These are phyloP conservation scores for Centropus bengalensis DNA, from an alignment of 2,113 vertebrate species.

Conservation along the genomic window DNA sequence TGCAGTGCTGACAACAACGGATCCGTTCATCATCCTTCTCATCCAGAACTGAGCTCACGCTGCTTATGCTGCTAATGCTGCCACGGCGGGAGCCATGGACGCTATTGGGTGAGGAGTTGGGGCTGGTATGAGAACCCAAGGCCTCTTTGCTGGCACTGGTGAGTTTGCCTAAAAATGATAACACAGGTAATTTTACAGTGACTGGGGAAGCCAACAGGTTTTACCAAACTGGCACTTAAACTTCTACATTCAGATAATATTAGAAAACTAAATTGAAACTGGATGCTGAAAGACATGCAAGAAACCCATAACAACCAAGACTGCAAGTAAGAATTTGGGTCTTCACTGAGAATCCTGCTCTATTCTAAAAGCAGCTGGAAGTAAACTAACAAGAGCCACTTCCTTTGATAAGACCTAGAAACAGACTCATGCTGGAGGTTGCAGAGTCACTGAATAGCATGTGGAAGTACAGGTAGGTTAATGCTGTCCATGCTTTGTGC, in stretches of 20 bases:
- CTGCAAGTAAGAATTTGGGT: not conserved
- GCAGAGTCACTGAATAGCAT: not conserved
- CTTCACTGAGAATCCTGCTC: not conserved
- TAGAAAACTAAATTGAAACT: not conserved
- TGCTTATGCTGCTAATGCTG: constrained; percentile 92
- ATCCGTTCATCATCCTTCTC: constrained; percentile 95
- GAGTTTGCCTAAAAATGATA: constrained; percentile 84
- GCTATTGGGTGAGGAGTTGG: constrained; percentile 79
- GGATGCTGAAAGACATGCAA: not conserved
- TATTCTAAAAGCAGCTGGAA: not conserved
- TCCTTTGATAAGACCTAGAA: not conserved
- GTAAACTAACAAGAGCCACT: not conserved
- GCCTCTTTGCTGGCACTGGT: constrained; percentile 88
- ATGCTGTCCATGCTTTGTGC: not conserved
- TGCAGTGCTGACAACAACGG: constrained; percentile 93
- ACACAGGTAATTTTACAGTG: not conserved
- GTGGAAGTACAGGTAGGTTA: not conserved
- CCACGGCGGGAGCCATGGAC: constrained; percentile 86
- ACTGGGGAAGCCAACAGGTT: not conserved
- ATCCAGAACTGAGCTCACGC: constrained; percentile 91
- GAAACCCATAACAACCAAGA: not conserved
- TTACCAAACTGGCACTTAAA: not conserved
- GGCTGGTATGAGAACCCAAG: constrained; percentile 83
- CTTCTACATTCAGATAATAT: not conserved
- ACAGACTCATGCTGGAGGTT: not conserved